These are phyloP conservation scores for Emydocephalus ijimae DNA, from an alignment of 2,113 vertebrate species.

Conservation along the genomic window DNA sequence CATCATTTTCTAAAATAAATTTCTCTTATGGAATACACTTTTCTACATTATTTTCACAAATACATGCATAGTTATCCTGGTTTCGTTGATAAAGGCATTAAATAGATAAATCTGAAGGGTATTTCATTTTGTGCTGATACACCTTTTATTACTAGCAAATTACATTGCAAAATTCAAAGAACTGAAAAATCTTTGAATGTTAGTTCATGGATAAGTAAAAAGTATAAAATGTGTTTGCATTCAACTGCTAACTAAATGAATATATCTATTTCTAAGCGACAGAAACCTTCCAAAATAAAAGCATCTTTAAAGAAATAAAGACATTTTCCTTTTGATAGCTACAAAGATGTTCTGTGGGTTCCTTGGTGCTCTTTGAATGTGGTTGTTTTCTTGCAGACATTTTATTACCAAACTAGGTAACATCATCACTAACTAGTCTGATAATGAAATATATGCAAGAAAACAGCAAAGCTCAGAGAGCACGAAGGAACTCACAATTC, in stretches of 20 bases:
- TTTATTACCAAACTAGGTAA: neutral
- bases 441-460: neutral
- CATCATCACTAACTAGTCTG: neutral
- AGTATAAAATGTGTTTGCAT: neutral
- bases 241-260: neutral
- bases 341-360: neutral
- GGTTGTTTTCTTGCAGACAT: neutral
- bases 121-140: neutral
- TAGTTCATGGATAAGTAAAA: neutral
- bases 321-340: neutral
- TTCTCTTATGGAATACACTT: neutral
- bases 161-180: neutral
- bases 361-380: neutral
- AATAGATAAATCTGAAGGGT: neutral
- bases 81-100: neutral
- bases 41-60: neutral
- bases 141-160: neutral
- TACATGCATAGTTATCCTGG: neutral
- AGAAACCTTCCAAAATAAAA: neutral
- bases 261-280: neutral
- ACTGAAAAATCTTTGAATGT: neutral
- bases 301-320: neutral
- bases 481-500: neutral
- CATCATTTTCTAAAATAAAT: neutral
- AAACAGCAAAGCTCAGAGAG: neutral